Percentiles rank a stretch among this genome's conserved stretches.
Conservation (phyloP, 2,113 vertebrate species). For the Cololabis saira region DNA sequence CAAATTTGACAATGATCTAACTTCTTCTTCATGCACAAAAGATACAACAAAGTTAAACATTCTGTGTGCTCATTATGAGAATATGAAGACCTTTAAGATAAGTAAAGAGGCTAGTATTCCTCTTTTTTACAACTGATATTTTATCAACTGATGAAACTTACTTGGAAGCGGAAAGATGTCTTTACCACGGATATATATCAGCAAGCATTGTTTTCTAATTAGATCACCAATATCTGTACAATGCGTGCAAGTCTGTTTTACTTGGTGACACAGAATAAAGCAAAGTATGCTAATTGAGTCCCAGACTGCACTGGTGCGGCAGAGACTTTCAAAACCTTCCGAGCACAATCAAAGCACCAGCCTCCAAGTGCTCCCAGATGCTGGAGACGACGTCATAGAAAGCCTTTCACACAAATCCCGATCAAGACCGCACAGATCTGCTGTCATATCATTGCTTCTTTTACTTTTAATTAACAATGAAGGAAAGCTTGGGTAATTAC, state of each 20-base stretch:
- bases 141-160: too few relatives aligned
- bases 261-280: constrained; percentile 20
- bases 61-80: too few relatives aligned
- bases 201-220: too few relatives aligned
- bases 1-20: too few relatives aligned
- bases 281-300: constrained; percentile 49
- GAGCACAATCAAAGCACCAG: constrained; percentile 57
- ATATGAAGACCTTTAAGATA: too few relatives aligned
- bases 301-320: constrained; percentile 26
- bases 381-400: constrained; percentile 41
- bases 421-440: constrained; percentile 59
- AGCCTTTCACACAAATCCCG: constrained; percentile 48
- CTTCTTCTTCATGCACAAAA: too few relatives aligned
- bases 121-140: too few relatives aligned
- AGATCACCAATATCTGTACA: not conserved
- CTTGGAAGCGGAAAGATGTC: too few relatives aligned
- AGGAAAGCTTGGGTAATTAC: constrained; percentile 23
- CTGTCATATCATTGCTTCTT: constrained; percentile 36
- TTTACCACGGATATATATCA: too few relatives aligned
- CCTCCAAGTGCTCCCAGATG: constrained; percentile 70
- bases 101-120: too few relatives aligned
- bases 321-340: constrained; percentile 33
- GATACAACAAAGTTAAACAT: too few relatives aligned
- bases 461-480: constrained; percentile 34
- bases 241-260: not conserved